A percentile compares a stretch with the other conserved stretches of the same genome.
phyloP scores from a whole-genome alignment of 1,140 invertebrate genomes.

The Drosophila insularis region DNA sequence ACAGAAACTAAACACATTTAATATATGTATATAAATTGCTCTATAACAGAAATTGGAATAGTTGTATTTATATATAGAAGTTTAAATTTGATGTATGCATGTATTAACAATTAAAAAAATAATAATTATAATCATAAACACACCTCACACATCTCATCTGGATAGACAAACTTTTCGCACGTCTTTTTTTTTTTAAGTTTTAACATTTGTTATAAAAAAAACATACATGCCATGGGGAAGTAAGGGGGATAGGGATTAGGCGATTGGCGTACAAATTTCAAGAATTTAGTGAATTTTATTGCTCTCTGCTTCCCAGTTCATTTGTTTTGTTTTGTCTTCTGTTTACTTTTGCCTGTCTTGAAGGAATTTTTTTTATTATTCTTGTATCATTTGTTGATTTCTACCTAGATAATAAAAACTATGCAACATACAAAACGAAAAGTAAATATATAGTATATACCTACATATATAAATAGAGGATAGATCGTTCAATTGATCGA shows the following conservation, averaged over 20 bases:
- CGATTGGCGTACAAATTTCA: not conserved
- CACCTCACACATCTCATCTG: not conserved
- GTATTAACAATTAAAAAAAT: slow-evolving; percentile 8
- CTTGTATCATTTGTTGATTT: slow-evolving; percentile 25
- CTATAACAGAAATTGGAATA: slow-evolving; percentile 43
- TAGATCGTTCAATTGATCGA: not conserved
- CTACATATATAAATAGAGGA: slow-evolving; percentile 26
- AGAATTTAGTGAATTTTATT: not conserved
- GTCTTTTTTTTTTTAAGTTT: not conserved
- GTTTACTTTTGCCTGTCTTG: slow-evolving; percentile 13
- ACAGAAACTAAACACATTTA: slow-evolving; percentile 21
- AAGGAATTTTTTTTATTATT: slow-evolving; percentile 18
- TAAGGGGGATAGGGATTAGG: not conserved
- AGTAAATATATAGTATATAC: slow-evolving; percentile 27
- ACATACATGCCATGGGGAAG: not conserved
- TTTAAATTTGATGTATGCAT: slow-evolving; percentile 17
- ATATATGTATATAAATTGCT: slow-evolving; percentile 29
- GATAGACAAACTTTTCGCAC: not conserved
- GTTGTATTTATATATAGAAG: slow-evolving; percentile 8
- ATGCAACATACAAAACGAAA: slow-evolving; percentile 58
- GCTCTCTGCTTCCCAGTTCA: not conserved
- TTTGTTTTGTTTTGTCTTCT: slow-evolving; percentile 8
- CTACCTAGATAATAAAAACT: slow-evolving; percentile 61
- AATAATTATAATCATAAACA: not conserved
- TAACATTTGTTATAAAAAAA: not conserved